These are phyloP conservation scores for Bujurquina vittata DNA, from an alignment of 2,113 vertebrate species.

Conservation along the genomic window DNA sequence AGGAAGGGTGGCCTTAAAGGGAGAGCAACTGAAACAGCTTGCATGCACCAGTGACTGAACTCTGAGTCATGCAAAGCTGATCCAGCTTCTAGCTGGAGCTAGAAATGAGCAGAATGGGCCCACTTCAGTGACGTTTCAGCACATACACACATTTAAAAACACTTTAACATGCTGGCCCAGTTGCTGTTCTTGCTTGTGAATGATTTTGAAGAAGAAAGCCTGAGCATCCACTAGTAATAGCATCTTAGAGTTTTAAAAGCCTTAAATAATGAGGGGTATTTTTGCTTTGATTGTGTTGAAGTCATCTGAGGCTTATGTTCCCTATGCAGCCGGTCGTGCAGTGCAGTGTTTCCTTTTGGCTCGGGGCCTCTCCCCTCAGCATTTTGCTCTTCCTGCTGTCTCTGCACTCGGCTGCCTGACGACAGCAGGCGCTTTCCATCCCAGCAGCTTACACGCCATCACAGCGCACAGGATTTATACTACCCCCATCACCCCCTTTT, in stretches of 20 bases:
- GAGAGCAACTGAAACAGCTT: not conserved
- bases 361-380: slow-evolving; percentile 27
- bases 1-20: not conserved
- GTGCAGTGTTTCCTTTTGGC: slow-evolving; percentile 19
- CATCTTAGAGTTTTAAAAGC: not conserved
- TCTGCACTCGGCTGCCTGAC: slow-evolving; percentile 17
- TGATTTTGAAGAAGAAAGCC: not conserved
- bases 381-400: slow-evolving; percentile 43
- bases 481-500: not conserved
- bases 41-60: not conserved
- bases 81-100: not conserved
- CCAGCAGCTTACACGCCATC: slow-evolving; percentile 27
- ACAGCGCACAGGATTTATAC: slow-evolving; percentile 6
- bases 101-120: not conserved
- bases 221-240: too few species aligned
- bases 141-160: not conserved
- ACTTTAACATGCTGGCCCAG: not conserved
- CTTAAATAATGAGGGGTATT: slow-evolving; percentile 3
- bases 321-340: slow-evolving; percentile 18
- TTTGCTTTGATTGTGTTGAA: slow-evolving; percentile 30
- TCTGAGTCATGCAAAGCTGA: not conserved
- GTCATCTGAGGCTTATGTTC: slow-evolving; percentile 24
- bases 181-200: not conserved
- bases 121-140: too few species aligned
- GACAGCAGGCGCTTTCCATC: slow-evolving; percentile 40